Percentiles rank a stretch among this genome's conserved stretches.
Conservation (phyloP, 2,797 vertebrate species). For the Lacerta agilis region DNA sequence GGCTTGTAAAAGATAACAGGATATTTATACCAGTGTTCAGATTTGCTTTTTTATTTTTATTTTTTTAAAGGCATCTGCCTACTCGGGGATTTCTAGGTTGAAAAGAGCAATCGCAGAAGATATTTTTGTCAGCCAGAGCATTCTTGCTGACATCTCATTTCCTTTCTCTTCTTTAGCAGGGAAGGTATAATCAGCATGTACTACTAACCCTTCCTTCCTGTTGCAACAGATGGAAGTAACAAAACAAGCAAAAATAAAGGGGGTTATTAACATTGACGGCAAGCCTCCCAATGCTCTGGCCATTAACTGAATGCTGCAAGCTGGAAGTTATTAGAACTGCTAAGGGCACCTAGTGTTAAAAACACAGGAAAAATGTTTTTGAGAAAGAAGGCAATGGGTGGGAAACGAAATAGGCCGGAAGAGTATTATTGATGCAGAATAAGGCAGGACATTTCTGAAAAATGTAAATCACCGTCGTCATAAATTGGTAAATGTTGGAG, state of each 20-base stretch:
- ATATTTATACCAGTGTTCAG: constrained; percentile 18
- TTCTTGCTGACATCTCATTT: constrained; percentile 76
- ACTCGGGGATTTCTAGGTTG: constrained; percentile 47
- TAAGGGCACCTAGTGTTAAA: constrained; percentile 37
- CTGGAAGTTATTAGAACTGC: constrained; percentile 67
- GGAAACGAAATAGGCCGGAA: constrained; percentile 7
- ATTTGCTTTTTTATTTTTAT: not conserved
- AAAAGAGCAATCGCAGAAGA: constrained; percentile 59
- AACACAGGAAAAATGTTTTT: constrained; percentile 8
- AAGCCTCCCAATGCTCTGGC: constrained; percentile 47
- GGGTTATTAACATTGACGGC: constrained; percentile 53
- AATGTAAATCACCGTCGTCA: constrained; percentile 25
- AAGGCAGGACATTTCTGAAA: constrained; percentile 45
- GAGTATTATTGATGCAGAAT: constrained; percentile 49
- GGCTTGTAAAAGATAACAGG: constrained; percentile 43
- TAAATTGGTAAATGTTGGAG: too few species aligned
- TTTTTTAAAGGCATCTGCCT: constrained; percentile 41
- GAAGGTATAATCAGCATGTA: constrained; percentile 68
- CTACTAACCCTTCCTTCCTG: constrained; percentile 70
- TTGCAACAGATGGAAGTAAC: constrained; percentile 64
- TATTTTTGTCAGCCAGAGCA: constrained; percentile 47
- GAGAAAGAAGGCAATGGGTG: not conserved
- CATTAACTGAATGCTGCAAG: constrained; percentile 55
- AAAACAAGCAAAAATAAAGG: constrained; percentile 60
- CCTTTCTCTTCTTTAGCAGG: constrained; percentile 66